Base-by-base conservation (phyloP, 1,140 invertebrate genomes). In the Brachionus sp. region DNA sequence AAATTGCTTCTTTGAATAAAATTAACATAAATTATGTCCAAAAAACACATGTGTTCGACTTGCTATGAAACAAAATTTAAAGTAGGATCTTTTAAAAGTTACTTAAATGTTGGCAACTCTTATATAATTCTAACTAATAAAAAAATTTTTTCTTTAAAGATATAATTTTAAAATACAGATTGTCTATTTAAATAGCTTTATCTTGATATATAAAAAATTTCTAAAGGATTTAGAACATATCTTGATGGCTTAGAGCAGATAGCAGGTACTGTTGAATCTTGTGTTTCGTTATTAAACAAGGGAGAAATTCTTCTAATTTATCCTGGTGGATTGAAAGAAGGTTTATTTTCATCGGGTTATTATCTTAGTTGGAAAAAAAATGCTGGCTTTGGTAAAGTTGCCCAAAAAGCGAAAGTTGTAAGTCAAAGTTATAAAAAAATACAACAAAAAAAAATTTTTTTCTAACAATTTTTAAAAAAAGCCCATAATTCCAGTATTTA, bases 401-500 rank as follows among this genome's bases (percentile, higher is more conserved):
- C 13, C 10, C 66, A 39, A 42, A 4, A 16, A 7, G 29, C n/a
- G 1, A 16, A 70, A 70, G 66, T 70, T 6, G 66, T 70, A 39
- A 39, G 66, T 5, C 64, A 62, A 62, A 19, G 4, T 12, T 62
- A 23, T 66, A 5, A 6, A 16, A 16, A 16, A 16, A n/a, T n/a
- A n/a, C n/a, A n/a, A n/a, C n/a, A n/a, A n/a, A 6, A 37, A 64
- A 19, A 1, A 25, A 64, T 25, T 25, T 6, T 39, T 37, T 70
- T 35, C 39, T 35, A 9, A 13, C 13, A 2, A 13, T 2, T 70
- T 70, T 13, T 39, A 39, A 39, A 5, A 29, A 33, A 4, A 70
- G 66, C 66, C 66, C 1, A 33, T 70, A 37, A 37, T 70, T 70
- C 66, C 66, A 35, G 66, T 70, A 5, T 70, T 70, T 39, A 70